Conservation (phyloP, 2,797 vertebrate species). For the Xenopus petersii region DNA sequence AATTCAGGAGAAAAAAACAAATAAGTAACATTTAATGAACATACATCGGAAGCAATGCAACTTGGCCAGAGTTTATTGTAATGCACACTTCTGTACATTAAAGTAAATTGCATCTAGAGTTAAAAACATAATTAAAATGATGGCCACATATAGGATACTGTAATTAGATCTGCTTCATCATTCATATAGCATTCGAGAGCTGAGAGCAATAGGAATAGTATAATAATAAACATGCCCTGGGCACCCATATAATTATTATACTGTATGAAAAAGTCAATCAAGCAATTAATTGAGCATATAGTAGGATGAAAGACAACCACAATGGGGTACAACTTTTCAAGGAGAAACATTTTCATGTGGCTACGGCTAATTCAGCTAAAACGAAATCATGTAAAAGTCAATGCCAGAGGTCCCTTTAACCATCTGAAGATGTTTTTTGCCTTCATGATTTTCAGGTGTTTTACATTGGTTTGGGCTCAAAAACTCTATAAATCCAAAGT, state of each 20-base stretch:
- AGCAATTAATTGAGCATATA: no score
- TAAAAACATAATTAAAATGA: not conserved
- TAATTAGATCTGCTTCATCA: slow-evolving; percentile 5
- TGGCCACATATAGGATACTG: not conserved
- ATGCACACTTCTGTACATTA: slow-evolving; percentile 1
- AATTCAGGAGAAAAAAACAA: slow-evolving; percentile 42
- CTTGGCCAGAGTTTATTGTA: slow-evolving; percentile 17
- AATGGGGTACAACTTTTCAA: no score
- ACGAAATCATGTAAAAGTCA: no score
- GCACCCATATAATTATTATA: not conserved
- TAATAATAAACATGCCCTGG: not conserved
- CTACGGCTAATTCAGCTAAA: no score
- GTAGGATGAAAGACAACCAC: no score
- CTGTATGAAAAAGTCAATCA: not conserved
- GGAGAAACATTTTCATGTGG: no score
- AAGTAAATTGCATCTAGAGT: not conserved
- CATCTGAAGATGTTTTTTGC: no score
- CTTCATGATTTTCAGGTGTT: no score
- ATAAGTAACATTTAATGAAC: slow-evolving; percentile 42
- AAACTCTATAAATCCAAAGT: no score
- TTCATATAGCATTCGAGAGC: not conserved
- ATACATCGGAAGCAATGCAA: slow-evolving; percentile 9
- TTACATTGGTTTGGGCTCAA: no score
- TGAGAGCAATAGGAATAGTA: not conserved
- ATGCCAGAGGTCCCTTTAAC: no score